These are phyloP conservation scores for Papilio polyxenes DNA, from an alignment of 1,140 invertebrate species.

Conservation along the genomic window DNA sequence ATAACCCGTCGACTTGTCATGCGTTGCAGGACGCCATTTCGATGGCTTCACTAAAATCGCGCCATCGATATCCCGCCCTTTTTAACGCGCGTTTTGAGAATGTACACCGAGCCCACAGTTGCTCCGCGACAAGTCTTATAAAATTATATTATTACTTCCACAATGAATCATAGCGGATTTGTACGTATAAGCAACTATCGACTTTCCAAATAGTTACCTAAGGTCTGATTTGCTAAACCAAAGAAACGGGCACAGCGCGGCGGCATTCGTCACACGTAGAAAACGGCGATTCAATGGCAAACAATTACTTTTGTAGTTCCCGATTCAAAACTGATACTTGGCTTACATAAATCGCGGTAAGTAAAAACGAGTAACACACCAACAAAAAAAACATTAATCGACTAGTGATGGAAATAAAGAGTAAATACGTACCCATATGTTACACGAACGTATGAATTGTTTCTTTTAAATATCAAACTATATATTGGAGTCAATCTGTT, in stretches of 20 bases:
- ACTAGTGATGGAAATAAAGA: conserved; percentile 48
- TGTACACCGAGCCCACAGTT: conserved; percentile 33
- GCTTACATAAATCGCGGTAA: neutral
- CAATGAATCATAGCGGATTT: conserved; percentile 71
- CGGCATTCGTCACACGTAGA: conserved; percentile 77
- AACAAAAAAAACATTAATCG: neutral
- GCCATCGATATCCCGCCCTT: conserved; percentile 59
- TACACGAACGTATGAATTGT: neutral
- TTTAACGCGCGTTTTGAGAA: conserved; percentile 50
- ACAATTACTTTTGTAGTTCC: conserved; percentile 65
- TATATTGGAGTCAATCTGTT: conserved; percentile 47
- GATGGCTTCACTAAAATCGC: neutral
- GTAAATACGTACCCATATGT: conserved; percentile 58
- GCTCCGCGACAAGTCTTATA: conserved; percentile 49
- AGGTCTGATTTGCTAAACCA: conserved; percentile 68
- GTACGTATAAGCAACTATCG: conserved; percentile 52
- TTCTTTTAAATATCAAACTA: neutral
- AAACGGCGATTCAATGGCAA: conserved; percentile 79
- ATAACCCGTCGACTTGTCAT: conserved; percentile 64
- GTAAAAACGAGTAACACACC: neutral
- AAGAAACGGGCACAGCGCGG: conserved; percentile 73
- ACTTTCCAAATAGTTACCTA: conserved; percentile 67
- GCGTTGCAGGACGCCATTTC: conserved; percentile 10
- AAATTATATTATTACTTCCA: conserved; percentile 70
- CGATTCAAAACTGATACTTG: conserved; percentile 19